Evolutionary conservation across 2,113 vertebrate species (phyloP).

Genomic region (Callipepla californica): DNA sequence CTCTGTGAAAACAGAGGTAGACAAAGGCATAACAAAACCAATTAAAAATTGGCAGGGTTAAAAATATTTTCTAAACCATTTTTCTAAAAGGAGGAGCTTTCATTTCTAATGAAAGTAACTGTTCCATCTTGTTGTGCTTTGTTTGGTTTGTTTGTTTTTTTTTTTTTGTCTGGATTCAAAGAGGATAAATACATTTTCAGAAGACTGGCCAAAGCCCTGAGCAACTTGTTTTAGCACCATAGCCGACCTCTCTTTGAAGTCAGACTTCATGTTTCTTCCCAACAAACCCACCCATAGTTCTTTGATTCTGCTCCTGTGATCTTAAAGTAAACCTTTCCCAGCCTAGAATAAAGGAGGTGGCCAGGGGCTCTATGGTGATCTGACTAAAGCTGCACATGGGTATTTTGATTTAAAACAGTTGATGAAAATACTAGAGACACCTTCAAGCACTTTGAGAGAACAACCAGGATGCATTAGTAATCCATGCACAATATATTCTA

Average conservation of each 20-base stretch:
- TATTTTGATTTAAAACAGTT: background rate
- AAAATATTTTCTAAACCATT: background rate
- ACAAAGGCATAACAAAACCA: background rate
- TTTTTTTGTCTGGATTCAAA: background rate
- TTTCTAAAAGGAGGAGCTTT: background rate
- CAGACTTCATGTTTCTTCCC: background rate
- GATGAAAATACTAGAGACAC: background rate
- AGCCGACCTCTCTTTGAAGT: background rate
- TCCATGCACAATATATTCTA: background rate
- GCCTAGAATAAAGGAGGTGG: background rate
- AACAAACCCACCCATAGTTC: background rate
- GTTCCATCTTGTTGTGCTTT: background rate
- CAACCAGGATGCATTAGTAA: fast-evolving
- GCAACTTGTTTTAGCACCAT: background rate
- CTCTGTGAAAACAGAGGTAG: background rate
- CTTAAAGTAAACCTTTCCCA: background rate
- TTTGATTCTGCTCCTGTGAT: fast-evolving
- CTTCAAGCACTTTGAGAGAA: background rate
- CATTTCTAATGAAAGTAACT: background rate
- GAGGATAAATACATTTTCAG: background rate
- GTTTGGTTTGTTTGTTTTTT: background rate
- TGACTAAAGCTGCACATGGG: background rate
- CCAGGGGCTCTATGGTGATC: background rate
- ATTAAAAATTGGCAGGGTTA: background rate
- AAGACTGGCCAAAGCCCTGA: background rate